Percentiles rank a stretch among this genome's conserved stretches.
Conservation (phyloP, 2,113 vertebrate species). For the Hypomesus transpacificus region DNA sequence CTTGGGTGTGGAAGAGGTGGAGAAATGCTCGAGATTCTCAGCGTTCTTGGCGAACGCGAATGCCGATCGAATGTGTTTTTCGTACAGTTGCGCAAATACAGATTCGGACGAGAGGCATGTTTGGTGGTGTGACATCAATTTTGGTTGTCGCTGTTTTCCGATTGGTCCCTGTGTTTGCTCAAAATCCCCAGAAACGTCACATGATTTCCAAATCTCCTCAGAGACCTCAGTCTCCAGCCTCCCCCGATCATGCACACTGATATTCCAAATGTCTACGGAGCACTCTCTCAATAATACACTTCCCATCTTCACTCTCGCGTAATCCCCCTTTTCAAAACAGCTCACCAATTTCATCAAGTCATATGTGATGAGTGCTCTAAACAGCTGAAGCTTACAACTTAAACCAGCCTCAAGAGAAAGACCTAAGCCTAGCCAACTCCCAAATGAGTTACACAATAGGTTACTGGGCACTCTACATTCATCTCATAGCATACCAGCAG, state of each 20-base stretch:
- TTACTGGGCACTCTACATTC: constrained; percentile 32
- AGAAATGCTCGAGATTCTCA: too few species aligned
- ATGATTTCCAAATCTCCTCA: background rate
- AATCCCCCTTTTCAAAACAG: constrained; percentile 25
- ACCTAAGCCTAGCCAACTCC: constrained; percentile 23
- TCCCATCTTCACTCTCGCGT: constrained; percentile 4
- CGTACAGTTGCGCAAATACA: too few species aligned
- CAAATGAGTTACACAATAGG: constrained; percentile 45
- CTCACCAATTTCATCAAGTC: constrained; percentile 38
- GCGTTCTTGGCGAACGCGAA: too few species aligned
- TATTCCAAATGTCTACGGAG: constrained; percentile 18
- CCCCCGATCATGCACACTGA: constrained; percentile 6
- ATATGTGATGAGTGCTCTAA: constrained; percentile 31
- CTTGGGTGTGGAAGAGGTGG: constrained; percentile 13
- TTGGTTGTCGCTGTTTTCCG: too few species aligned
- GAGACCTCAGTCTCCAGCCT: background rate
- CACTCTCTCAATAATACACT: background rate
- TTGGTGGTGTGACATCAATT: too few species aligned
- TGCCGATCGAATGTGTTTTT: too few species aligned
- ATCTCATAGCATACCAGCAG: constrained; percentile 18
- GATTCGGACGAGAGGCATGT: too few species aligned
- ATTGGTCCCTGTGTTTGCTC: too few species aligned
- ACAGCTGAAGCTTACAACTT: constrained; percentile 49
- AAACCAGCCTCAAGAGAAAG: constrained; percentile 36
- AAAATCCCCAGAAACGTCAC: background rate